Percentiles rank a stretch among this genome's conserved stretches.
phyloP scores from a whole-genome alignment of 2,888 invertebrate genomes.

The Orthonevra nobilis region DNA sequence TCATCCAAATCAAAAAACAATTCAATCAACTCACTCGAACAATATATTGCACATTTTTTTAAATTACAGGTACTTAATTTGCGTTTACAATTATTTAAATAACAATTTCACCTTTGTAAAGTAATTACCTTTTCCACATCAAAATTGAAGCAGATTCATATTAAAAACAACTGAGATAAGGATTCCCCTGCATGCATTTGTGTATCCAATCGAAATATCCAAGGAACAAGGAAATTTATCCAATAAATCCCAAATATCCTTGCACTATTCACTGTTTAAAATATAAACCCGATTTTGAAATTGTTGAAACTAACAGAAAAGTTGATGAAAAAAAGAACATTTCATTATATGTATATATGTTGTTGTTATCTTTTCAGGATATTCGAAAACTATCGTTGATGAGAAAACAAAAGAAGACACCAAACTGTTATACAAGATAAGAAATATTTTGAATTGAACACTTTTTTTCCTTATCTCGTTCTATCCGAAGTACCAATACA shows the following conservation, averaged over 20 bases:
- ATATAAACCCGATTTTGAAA: no score
- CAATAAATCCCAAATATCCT: conserved; percentile 52
- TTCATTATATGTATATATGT: no score
- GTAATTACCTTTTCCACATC: conserved; percentile 42
- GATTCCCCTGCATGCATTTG: conserved; percentile 11
- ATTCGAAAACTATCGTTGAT: conserved; percentile 34
- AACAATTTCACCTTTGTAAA: background rate
- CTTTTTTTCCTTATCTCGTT: conserved; percentile 59
- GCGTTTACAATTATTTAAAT: background rate
- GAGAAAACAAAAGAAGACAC: conserved; percentile 41
- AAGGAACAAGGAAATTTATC: conserved; percentile 20
- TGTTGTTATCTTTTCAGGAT: conserved; percentile 15
- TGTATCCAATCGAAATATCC: conserved; percentile 59
- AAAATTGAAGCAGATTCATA: conserved; percentile 2
- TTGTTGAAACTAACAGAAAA: no score
- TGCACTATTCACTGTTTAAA: no score
- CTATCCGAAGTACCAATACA: conserved; percentile 59
- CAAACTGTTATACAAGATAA: conserved; percentile 69
- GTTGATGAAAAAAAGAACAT: no score
- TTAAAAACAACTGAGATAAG: conserved; percentile 7
- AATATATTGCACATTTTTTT: background rate
- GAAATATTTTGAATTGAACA: conserved; percentile 55
- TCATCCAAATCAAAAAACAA: no score
- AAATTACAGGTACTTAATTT: background rate
- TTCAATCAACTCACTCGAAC: no score